These are phyloP conservation scores for Boulengeromyrus knoepffleri DNA, from an alignment of 2,113 vertebrate genomes.

Conservation along the genomic window DNA sequence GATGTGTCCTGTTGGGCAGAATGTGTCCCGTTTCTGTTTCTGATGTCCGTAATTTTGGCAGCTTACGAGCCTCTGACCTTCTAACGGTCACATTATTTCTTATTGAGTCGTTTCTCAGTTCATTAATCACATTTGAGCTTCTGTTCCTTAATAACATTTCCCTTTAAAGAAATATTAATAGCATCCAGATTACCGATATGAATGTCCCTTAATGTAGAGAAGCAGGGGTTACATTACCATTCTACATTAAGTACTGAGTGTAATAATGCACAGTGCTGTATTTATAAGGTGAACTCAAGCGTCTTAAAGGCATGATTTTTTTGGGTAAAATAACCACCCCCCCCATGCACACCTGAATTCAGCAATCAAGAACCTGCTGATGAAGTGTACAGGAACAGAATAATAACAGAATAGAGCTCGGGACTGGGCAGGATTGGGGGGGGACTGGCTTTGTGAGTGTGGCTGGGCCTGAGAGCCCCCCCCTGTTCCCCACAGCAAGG, in stretches of 20 bases:
- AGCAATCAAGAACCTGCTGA: not conserved
- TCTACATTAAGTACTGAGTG: not conserved
- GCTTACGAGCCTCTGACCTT: not conserved
- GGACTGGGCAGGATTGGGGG: not conserved
- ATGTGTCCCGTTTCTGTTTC: not conserved
- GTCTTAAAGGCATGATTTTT: not conserved
- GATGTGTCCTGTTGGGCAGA: not conserved
- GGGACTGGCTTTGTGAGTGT: conserved; percentile 5
- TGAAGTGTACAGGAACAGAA: not conserved
- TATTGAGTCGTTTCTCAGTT: not conserved
- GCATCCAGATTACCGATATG: not conserved
- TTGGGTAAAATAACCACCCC: not conserved
- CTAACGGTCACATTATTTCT: not conserved
- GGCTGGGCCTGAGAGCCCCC: conserved; percentile 21
- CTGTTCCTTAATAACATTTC: not conserved
- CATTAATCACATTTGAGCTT: not conserved
- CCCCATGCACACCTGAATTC: not conserved
- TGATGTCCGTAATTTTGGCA: not conserved
- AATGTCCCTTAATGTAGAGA: not conserved
- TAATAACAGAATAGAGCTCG: not conserved
- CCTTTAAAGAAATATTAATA: not conserved
- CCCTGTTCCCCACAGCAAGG: conserved; percentile 55
- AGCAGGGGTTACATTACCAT: no score
- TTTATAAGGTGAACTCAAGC: not conserved
- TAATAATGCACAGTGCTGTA: not conserved